phyloP scores from a whole-genome alignment of 92 coral and sea anemone genomes.

The Isaurus tuberculatus region DNA sequence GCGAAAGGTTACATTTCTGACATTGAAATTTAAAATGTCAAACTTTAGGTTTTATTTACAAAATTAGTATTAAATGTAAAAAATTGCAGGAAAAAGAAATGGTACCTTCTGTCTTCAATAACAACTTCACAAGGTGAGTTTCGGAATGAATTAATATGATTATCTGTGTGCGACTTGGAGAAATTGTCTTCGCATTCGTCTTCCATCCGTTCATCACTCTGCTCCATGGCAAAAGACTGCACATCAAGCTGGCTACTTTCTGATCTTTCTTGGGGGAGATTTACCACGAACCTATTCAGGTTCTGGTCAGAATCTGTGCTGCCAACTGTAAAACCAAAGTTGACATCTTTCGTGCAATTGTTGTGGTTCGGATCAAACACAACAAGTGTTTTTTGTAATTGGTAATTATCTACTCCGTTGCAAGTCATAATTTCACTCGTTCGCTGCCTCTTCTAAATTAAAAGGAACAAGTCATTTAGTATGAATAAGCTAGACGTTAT shows the following conservation, averaged over 20 bases:
- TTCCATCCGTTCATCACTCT: background rate
- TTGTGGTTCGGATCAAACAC: background rate
- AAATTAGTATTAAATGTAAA: background rate
- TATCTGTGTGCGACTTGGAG: background rate
- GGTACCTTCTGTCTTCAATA: conserved; percentile 45
- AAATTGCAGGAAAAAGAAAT: background rate
- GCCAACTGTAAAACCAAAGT: conserved; percentile 5
- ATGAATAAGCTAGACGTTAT: background rate
- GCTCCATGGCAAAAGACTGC: background rate
- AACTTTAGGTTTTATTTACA: too few species aligned
- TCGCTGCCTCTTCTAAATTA: conserved; percentile 22
- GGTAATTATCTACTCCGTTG: background rate
- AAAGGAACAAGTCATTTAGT: background rate
- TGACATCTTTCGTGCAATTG: background rate
- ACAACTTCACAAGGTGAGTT: conserved; percentile 39
- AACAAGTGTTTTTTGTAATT: conserved; percentile 8
- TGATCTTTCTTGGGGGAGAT: background rate
- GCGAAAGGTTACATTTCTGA: too few species aligned
- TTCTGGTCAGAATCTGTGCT: background rate
- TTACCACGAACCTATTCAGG: background rate
- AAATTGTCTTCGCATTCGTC: background rate
- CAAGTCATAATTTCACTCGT: background rate
- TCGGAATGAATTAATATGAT: conserved; percentile 8
- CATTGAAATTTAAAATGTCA: too few species aligned
- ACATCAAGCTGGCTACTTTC: background rate